Evolutionary conservation across 2,797 vertebrate genomes (phyloP), one percentile per base, ranked within the genome.

Genomic region (Antrozous pallidus): DNA sequence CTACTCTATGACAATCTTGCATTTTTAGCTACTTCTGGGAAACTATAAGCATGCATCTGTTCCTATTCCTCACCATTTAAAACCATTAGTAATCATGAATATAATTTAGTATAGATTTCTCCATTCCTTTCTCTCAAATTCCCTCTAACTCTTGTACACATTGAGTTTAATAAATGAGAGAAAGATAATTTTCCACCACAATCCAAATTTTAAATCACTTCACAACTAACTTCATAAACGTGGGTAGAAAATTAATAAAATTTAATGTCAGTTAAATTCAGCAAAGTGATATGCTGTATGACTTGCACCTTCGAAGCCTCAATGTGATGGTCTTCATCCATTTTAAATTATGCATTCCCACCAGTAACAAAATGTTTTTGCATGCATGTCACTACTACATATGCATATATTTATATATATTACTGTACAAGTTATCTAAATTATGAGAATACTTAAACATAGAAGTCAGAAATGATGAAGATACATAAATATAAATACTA

Each of bases 391-490:
- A 54, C 42, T 58, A 28, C 51, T 75, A 18, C 36, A 56, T 33
- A 33, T 63, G 3, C 38, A 73, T 74, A 3, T 26, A 69, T 63
- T 80, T 28, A 65, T 58, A 71, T 54, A 3, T 58, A 80, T 74
- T 51, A 69, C 7, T 36, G 11, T 86, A 51, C 2, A 86, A 49
- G 36, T n/a, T 85, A 85, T 54, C 31, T 49, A 49, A 79, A 67
- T 33, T 88, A 88, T 40, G 42, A 69, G 33, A 87, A 69, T 28
- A 40, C 8, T 74, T 80, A 80, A 63, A 36, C 4, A 38, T 22
- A 78, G 8, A 88, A 94, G 36, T 88, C 78, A 88, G 24, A 94
- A 85, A 81, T 86, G 51, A 85, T 65, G 40, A 81, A 70, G 36
- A 63, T 65, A 80, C 3, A 74, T 85, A 94, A 70, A 40, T 16